Conservation (phyloP, 2,888 invertebrate genomes). For the Clusia tigrina region DNA sequence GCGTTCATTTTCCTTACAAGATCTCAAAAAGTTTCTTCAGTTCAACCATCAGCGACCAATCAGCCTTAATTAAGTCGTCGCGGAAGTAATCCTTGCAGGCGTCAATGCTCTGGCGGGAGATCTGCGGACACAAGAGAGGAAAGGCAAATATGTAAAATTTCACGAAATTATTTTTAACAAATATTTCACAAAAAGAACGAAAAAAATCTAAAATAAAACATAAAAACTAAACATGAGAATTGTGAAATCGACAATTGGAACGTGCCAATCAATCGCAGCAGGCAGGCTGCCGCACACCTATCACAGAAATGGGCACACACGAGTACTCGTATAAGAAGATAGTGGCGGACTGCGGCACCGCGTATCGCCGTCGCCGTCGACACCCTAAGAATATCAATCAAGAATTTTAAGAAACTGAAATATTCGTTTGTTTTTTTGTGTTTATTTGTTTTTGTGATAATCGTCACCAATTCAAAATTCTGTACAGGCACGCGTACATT, state of each 20-base stretch:
- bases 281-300: too few species aligned
- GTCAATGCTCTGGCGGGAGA: constrained; percentile 97
- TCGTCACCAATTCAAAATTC: too few species aligned
- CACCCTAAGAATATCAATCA: constrained; percentile 42
- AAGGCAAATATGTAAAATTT: not conserved
- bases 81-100: constrained; percentile 99
- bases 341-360: not conserved
- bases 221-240: constrained; percentile 6
- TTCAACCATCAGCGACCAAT: constrained; percentile 99
- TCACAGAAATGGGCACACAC: not conserved
- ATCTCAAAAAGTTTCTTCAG: constrained; percentile 97
- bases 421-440: not conserved
- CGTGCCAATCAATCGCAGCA: constrained; percentile 37
- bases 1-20: constrained; percentile 69
- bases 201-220: constrained; percentile 25
- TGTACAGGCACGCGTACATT: too few species aligned
- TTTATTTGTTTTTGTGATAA: too few species aligned
- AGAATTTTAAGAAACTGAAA: constrained; percentile 36
- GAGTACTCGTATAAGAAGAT: not conserved
- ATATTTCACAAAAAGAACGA: constrained; percentile 23
- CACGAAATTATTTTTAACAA: constrained; percentile 17
- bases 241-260: constrained; percentile 28
- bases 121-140: constrained; percentile 68
- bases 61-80: constrained; percentile 94
- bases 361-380: constrained; percentile 27